Percentiles rank a stretch among this genome's conserved stretches.
Evolutionary conservation across 2,888 invertebrate species (phyloP).

Genomic region (Seira ritae): DNA sequence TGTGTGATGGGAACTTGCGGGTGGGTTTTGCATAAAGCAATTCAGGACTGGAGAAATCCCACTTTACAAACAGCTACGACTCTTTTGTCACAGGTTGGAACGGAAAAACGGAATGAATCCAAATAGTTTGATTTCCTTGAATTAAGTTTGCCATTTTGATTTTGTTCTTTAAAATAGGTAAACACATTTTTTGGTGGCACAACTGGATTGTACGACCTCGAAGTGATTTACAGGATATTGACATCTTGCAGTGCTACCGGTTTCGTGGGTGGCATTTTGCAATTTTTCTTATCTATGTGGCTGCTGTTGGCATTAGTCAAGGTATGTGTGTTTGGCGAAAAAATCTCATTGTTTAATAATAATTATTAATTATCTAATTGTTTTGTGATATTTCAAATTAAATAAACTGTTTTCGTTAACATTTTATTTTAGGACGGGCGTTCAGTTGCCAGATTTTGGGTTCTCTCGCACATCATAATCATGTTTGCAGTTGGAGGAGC

Average conservation of each 20-base stretch:
- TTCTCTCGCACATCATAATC: conserved; percentile 67
- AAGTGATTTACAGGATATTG: conserved; percentile 72
- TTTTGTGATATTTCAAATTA: too few relatives aligned
- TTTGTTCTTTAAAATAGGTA: background rate
- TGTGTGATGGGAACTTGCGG: conserved; percentile 67
- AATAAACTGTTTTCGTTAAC: too few relatives aligned
- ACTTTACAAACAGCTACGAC: conserved; percentile 66
- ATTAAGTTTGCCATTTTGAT: background rate
- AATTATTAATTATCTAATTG: too few relatives aligned
- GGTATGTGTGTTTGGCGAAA: conserved; percentile 22
- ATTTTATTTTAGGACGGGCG: conserved; percentile 66
- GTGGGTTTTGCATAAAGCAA: conserved; percentile 71
- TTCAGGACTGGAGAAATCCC: conserved; percentile 71
- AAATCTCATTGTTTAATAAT: background rate
- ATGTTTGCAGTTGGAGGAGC: conserved; percentile 71
- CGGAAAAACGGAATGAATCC: too few relatives aligned
- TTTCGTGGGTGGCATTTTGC: conserved; percentile 69
- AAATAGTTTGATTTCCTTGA: too few relatives aligned
- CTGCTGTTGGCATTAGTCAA: conserved; percentile 66
- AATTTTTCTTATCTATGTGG: conserved; percentile 72
- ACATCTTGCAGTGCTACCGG: conserved; percentile 70
- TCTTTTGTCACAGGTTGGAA: conserved; percentile 62
- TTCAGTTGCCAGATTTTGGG: conserved; percentile 69
- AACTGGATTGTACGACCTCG: conserved; percentile 71
- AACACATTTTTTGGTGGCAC: conserved; percentile 71